phyloP scores from a whole-genome alignment of 2,113 vertebrate genomes.

The Hypomesus transpacificus region DNA sequence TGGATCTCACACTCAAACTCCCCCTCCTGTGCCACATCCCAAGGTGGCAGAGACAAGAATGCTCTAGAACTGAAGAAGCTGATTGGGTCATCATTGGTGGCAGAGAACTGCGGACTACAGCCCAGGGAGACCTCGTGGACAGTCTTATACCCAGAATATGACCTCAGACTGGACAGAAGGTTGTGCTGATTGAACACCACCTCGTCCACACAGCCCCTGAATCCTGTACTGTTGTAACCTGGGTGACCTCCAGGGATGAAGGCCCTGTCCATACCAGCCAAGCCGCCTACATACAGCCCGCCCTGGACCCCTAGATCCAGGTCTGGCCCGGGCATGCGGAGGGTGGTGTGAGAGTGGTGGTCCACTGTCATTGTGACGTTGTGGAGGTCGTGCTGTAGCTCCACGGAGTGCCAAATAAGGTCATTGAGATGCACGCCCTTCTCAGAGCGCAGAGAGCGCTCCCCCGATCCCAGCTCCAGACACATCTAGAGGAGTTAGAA shows the following conservation, averaged over 20 bases:
- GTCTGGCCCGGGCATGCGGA: slow-evolving; percentile 64
- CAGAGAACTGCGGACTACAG: slow-evolving; percentile 83
- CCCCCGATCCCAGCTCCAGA: slow-evolving; percentile 74
- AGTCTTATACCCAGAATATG: slow-evolving; percentile 75
- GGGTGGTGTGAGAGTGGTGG: slow-evolving; percentile 54
- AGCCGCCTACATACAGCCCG: slow-evolving; percentile 79
- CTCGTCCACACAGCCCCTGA: slow-evolving; percentile 81
- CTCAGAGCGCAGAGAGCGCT: slow-evolving; percentile 70
- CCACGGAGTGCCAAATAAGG: slow-evolving; percentile 78
- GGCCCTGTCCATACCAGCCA: slow-evolving; percentile 58
- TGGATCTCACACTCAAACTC: slow-evolving; percentile 74
- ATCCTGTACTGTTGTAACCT: slow-evolving; percentile 42
- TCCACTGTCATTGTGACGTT: slow-evolving; percentile 74
- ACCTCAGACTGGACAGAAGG: slow-evolving; percentile 74
- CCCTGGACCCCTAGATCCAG: slow-evolving; percentile 73
- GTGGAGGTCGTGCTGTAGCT: slow-evolving; percentile 67
- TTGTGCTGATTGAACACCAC: slow-evolving; percentile 78
- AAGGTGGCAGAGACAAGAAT: slow-evolving; percentile 74
- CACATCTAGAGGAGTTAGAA: slow-evolving; percentile 67
- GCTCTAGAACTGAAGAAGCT: slow-evolving; percentile 86
- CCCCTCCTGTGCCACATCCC: slow-evolving; percentile 65
- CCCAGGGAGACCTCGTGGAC: slow-evolving; percentile 81
- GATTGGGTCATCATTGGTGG: slow-evolving; percentile 76
- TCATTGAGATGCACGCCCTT: slow-evolving; percentile 70
- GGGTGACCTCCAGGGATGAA: slow-evolving; percentile 50